Evolutionary conservation across 1,140 invertebrate species (phyloP), one percentile per base, ranked within the genome.

Genomic region (Lutraria rhynchaena): DNA sequence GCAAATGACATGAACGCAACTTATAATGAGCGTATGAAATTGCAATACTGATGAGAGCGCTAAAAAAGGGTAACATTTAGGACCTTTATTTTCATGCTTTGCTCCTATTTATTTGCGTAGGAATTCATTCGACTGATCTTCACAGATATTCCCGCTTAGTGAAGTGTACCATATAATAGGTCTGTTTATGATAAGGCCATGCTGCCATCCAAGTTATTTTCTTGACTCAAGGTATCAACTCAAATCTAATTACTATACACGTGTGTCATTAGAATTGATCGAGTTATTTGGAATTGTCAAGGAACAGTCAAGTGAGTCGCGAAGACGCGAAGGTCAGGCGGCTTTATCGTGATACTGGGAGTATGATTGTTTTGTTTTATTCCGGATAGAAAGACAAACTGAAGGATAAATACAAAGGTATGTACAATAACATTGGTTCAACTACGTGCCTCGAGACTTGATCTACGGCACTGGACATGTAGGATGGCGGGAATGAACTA

Each of bases 111-210:
- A 61, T 57, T 82, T 84, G 89, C 88, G 89, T 81, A 90, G 84
- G 88, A 90, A 90, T 90, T 82, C 75, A 57, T 82, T 82, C 77
- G 37, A 78, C 70, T 69, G 86, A 86, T 85, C 83, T 83, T 88
- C 81, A 82, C 63, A 74, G 85, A 87, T 91, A 87, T 91, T 91
- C 87, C 89, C 90, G 90, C 90, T 91, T 88, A 91, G 86, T 89
- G 89, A 89, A 88, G 89, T 89, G 89, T 88, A 88, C 86, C 87
- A 88, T 86, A 90, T 89, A 90, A 88, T 89, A 88, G 84, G 83
- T 83, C 71, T 85, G 85, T 90, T 84, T 88, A 88, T 89, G 86
- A 87, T 90, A 89, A 91, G 89, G 87, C 89, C 90, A 91, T 90
- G 89, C 89, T 90, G 88, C 87, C 87, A 87, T 84, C 84, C 83